Evolutionary conservation across 1,140 invertebrate species (phyloP).

Genomic region (Delia radicum): DNA sequence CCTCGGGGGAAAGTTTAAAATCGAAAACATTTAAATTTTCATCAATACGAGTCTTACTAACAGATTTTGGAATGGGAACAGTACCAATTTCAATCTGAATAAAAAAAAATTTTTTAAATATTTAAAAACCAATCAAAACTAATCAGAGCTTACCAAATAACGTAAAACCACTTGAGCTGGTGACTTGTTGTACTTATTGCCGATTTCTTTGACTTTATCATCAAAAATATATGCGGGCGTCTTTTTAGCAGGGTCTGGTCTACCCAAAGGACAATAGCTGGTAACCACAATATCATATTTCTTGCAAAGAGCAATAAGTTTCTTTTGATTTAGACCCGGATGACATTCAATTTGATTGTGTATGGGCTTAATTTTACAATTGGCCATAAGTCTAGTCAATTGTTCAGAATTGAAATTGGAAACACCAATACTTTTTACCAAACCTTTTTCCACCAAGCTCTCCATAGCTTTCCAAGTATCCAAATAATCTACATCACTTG

Average conservation of each 20-base stretch:
- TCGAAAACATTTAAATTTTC: constrained; percentile 79
- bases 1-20: constrained; percentile 68
- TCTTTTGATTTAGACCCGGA: constrained; percentile 72
- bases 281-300: constrained; percentile 68
- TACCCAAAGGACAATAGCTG: constrained; percentile 78
- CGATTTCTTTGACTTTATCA: constrained; percentile 64
- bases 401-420: constrained; percentile 84
- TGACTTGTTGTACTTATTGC: constrained; percentile 69
- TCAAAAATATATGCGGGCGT: constrained; percentile 68
- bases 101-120: too few species aligned
- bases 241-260: constrained; percentile 69
- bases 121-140: too few species aligned
- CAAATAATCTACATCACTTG: constrained; percentile 66
- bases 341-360: constrained; percentile 69
- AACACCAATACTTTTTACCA: constrained; percentile 74
- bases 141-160: constrained; percentile 62
- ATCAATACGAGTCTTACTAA: constrained; percentile 70
- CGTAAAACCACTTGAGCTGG: constrained; percentile 69
- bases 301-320: constrained; percentile 69
- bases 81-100: constrained; percentile 67
- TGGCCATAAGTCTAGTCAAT: constrained; percentile 65
- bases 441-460: constrained; percentile 66
- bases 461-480: constrained; percentile 84
- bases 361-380: constrained; percentile 70
- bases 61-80: constrained; percentile 81